Evolutionary conservation across 2,888 invertebrate genomes (phyloP).

Genomic region (Diploptera punctata): DNA sequence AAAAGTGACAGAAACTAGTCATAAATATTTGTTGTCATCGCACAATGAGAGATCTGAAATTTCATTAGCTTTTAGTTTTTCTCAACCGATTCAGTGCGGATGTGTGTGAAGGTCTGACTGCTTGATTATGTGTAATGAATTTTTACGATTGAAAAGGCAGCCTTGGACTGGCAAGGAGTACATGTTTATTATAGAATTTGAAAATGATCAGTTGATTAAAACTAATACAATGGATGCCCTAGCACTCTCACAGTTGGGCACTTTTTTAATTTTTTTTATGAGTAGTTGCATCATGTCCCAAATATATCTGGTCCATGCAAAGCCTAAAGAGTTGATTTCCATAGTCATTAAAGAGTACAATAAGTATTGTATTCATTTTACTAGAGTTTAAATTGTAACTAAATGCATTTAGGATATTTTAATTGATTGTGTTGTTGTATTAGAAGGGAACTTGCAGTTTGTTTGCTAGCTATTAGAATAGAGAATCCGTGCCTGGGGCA

Average conservation of each 20-base stretch:
- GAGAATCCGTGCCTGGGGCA: slow-evolving; percentile 6
- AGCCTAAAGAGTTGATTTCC: slow-evolving; percentile 10
- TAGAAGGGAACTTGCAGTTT: background rate
- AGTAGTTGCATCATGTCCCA: slow-evolving; percentile 8
- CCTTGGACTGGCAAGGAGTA: background rate
- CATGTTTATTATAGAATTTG: background rate
- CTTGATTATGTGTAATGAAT: slow-evolving; percentile 4
- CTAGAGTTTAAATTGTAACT: slow-evolving; percentile 13
- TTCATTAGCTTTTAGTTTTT: slow-evolving; percentile 24
- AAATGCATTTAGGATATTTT: slow-evolving; percentile 23
- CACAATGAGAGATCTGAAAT: slow-evolving; percentile 35
- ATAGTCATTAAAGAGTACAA: slow-evolving; percentile 23
- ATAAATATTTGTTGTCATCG: slow-evolving; percentile 36
- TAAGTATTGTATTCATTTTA: slow-evolving; percentile 27
- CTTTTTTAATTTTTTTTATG: background rate
- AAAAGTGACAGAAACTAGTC: slow-evolving; percentile 34
- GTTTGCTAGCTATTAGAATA: slow-evolving; percentile 14
- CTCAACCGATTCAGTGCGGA: slow-evolving; percentile 19
- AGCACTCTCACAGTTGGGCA: background rate
- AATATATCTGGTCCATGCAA: slow-evolving; percentile 16
- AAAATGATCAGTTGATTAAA: slow-evolving; percentile 11
- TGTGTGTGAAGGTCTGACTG: background rate
- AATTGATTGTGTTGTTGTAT: slow-evolving; percentile 10
- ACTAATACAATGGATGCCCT: background rate
- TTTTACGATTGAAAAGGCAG: slow-evolving; percentile 17